A percentile compares a stretch with the other conserved stretches of the same genome.
Conservation (phyloP, 2,888 invertebrate genomes). For the Diadegma fenestrale region DNA sequence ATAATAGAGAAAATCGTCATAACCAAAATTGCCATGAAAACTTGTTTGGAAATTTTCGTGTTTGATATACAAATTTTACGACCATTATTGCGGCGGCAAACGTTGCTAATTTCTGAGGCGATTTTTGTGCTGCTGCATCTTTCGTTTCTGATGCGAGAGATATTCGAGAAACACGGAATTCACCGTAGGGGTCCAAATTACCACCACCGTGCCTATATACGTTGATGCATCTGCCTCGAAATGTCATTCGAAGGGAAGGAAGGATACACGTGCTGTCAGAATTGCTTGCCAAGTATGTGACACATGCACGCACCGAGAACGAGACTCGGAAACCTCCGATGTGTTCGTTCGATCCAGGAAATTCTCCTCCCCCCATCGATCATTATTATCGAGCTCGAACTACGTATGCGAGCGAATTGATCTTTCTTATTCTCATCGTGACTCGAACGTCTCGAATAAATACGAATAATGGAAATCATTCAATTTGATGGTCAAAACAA, state of each 20-base stretch:
- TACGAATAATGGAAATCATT: neutral
- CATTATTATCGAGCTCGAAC: slow-evolving; percentile 46
- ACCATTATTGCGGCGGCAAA: neutral
- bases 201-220: neutral
- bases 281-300: slow-evolving; percentile 36
- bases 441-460: neutral
- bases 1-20: neutral
- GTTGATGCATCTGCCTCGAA: slow-evolving; percentile 9
- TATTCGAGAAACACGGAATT: too few relatives aligned
- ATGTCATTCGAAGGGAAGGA: slow-evolving; percentile 61
- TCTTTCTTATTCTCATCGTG: slow-evolving; percentile 16
- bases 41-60: neutral
- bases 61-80: neutral
- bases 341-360: slow-evolving; percentile 46
- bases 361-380: slow-evolving; percentile 34
- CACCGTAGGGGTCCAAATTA: neutral
- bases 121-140: neutral
- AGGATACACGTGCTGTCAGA: slow-evolving; percentile 57
- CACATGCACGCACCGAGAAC: slow-evolving; percentile 18
- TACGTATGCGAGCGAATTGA: slow-evolving; percentile 20
- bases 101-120: neutral
- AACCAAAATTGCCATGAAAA: neutral
- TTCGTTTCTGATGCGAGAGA: neutral
- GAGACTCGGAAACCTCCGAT: slow-evolving; percentile 35
- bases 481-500: neutral